phyloP scores from a whole-genome alignment of 2,888 invertebrate species.

The Pristionchus entomophagus region DNA sequence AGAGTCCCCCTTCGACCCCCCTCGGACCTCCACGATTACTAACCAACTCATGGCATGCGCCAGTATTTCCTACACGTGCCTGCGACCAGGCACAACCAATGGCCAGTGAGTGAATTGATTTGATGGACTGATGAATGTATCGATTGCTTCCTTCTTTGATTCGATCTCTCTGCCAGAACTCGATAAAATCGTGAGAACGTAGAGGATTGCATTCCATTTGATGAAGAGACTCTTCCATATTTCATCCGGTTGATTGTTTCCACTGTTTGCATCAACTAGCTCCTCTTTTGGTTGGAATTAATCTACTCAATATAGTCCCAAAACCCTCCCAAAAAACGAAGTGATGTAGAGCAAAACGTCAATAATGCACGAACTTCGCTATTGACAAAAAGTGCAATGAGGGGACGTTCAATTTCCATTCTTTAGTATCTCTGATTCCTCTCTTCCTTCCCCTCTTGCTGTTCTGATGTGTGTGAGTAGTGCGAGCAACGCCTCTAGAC shows the following conservation, averaged over 20 bases:
- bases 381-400: constrained; percentile 15
- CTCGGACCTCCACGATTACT: neutral
- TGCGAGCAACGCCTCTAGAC: constrained; percentile 4
- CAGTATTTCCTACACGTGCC: constrained; percentile 64
- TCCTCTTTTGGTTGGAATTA: neutral
- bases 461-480: constrained; percentile 41
- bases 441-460: neutral
- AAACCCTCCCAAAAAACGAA: neutral
- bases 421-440: neutral
- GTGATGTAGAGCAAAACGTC: neutral
- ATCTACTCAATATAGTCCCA: neutral
- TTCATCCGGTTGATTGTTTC: no score
- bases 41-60: constrained; percentile 57
- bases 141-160: no score
- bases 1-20: neutral
- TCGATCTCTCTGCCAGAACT: no score
- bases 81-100: constrained; percentile 55
- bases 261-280: neutral
- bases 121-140: no score
- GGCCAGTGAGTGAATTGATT: constrained; percentile 61
- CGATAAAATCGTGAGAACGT: no score
- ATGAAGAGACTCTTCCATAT: no score
- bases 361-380: neutral
- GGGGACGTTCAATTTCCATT: neutral
- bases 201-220: no score